Evolutionary conservation across 2,888 invertebrate species (phyloP).

Genomic region (Pristionchus arcanus): DNA sequence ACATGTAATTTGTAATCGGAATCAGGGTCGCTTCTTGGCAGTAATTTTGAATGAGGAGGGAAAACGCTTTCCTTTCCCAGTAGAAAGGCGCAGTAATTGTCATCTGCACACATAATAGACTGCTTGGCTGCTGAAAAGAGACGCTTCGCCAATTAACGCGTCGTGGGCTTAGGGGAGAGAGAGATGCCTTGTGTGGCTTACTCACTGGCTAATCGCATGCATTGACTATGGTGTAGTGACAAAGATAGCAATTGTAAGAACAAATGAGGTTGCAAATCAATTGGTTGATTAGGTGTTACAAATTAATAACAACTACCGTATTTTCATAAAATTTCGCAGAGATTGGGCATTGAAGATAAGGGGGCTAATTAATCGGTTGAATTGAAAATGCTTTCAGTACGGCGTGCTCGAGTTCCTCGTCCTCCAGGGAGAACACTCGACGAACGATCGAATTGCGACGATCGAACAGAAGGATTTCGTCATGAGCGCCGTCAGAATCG

Average conservation of each 20-base stretch:
- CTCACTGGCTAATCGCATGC: not conserved
- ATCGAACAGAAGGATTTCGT: slow-evolving; percentile 58
- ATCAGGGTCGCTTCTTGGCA: not conserved
- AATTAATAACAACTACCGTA: no score
- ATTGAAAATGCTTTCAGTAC: slow-evolving; percentile 59
- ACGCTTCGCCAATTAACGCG: not conserved
- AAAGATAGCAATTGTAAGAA: no score
- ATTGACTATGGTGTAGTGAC: not conserved
- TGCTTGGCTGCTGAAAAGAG: not conserved
- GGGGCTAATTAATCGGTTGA: no score
- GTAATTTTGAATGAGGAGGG: not conserved
- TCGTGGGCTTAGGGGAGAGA: not conserved
- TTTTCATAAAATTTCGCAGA: no score
- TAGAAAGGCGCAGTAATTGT: not conserved
- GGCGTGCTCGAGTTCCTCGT: slow-evolving; percentile 67
- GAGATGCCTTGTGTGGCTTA: not conserved
- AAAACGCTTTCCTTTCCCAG: not conserved
- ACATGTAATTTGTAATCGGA: not conserved
- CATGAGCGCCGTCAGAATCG: slow-evolving; percentile 51
- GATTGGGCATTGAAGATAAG: no score
- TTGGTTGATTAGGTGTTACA: no score
- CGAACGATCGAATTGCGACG: slow-evolving; percentile 57
- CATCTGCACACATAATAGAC: slow-evolving; percentile 7
- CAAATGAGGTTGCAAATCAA: no score
- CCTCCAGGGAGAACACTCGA: slow-evolving; percentile 56